Evolutionary conservation across 2,113 vertebrate genomes (phyloP).

Genomic region (Cephalopholis sonnerati): DNA sequence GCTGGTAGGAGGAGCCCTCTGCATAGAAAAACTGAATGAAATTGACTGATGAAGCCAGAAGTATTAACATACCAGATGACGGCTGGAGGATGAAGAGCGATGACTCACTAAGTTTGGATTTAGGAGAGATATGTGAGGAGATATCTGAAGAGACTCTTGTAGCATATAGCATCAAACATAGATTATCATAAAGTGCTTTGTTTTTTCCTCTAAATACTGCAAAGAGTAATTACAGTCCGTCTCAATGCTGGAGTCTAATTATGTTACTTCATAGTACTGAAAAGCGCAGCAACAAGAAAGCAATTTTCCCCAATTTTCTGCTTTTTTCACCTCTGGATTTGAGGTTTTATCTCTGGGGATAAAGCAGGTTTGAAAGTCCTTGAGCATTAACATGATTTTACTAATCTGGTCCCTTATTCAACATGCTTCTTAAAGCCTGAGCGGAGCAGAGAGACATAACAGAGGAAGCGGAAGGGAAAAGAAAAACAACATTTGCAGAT

Average conservation of each 20-base stretch:
- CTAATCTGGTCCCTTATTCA: conserved; percentile 43
- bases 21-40: conserved; percentile 16
- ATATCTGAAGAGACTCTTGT: background rate
- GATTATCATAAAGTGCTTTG: background rate
- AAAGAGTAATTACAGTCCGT: background rate
- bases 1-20: conserved; percentile 2
- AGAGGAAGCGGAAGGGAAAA: background rate
- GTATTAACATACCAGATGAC: conserved; percentile 18
- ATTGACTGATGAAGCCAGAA: conserved; percentile 21
- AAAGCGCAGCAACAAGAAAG: conserved; percentile 24
- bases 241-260: background rate
- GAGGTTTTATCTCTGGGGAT: conserved; percentile 22
- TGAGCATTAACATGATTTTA: conserved; percentile 44
- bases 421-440: conserved; percentile 23
- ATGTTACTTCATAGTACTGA: background rate
- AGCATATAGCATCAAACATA: background rate
- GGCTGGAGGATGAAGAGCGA: conserved; percentile 24
- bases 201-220: conserved; percentile 4
- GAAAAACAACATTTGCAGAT: conserved; percentile 9
- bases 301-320: conserved; percentile 31
- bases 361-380: conserved; percentile 30
- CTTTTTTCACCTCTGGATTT: conserved; percentile 35
- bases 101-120: conserved; percentile 11
- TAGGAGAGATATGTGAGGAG: conserved; percentile 10
- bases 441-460: background rate